phyloP scores from a whole-genome alignment of 2,797 vertebrate genomes.

The Microtus californicus region DNA sequence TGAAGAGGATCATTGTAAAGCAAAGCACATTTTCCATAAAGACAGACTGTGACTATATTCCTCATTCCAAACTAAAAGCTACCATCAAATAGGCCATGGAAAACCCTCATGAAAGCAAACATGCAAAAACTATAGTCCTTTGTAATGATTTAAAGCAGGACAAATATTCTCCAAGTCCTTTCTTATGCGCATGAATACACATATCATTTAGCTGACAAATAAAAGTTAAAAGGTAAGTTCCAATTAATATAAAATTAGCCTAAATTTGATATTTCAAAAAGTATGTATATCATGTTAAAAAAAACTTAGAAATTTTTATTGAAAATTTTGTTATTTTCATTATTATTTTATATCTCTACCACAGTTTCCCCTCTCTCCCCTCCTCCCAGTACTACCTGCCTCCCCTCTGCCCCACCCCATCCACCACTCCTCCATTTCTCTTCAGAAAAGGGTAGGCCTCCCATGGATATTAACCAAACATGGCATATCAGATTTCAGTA shows the following conservation, averaged over 20 bases:
- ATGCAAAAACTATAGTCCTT: constrained; percentile 57
- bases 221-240: constrained; percentile 48
- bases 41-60: constrained; percentile 57
- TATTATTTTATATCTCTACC: not conserved
- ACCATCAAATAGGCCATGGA: constrained; percentile 60
- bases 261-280: constrained; percentile 8
- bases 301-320: constrained; percentile 22
- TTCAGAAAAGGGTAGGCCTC: not conserved
- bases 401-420: not conserved
- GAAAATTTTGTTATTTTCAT: not conserved
- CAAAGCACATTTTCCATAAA: constrained; percentile 66
- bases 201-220: not conserved
- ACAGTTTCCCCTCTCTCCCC: not conserved
- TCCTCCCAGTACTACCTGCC: not conserved
- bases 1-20: constrained; percentile 62
- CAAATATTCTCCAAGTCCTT: constrained; percentile 60
- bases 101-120: constrained; percentile 69
- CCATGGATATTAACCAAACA: not conserved
- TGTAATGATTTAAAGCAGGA: constrained; percentile 53
- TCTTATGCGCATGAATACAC: constrained; percentile 34
- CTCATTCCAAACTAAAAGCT: constrained; percentile 62
- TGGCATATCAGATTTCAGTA: not conserved
- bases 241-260: constrained; percentile 50
- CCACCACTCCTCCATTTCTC: not conserved
- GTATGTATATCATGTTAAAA: not conserved